phyloP scores from a whole-genome alignment of 1,140 invertebrate genomes.

The Artemia franciscana region DNA sequence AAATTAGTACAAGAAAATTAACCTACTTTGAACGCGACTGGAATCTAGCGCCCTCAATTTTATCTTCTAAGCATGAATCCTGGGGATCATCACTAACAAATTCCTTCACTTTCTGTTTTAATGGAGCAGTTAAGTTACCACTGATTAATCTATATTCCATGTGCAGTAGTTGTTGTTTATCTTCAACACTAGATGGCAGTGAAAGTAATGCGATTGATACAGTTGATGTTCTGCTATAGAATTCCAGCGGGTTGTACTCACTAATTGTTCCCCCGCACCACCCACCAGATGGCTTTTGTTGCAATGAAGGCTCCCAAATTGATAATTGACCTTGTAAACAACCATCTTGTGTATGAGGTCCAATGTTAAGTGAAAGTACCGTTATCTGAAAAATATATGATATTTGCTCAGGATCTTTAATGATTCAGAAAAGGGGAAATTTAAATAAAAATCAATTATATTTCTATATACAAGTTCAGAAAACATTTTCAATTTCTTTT shows the following conservation, averaged over 20 bases:
- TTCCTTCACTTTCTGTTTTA: too few species aligned
- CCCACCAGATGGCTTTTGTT: background rate
- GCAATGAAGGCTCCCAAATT: background rate
- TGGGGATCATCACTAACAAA: too few species aligned
- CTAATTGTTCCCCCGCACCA: background rate
- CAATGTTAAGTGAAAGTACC: background rate
- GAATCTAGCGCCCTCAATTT: too few species aligned
- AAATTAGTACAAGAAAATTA: too few species aligned
- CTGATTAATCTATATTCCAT: background rate
- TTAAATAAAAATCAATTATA: too few species aligned
- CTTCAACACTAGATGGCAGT: background rate
- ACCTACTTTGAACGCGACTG: too few species aligned
- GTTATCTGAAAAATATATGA: background rate
- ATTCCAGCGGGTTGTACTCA: background rate
- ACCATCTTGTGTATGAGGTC: background rate
- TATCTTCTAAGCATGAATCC: too few species aligned
- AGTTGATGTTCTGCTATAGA: background rate
- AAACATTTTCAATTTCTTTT: too few species aligned
- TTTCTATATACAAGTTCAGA: too few species aligned
- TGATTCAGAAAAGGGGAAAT: too few species aligned
- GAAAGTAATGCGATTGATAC: background rate
- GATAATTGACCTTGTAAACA: background rate
- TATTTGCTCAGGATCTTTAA: too few species aligned
- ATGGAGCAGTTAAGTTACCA: too few species aligned
- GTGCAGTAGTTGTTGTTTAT: background rate